A percentile compares a stretch with the other conserved stretches of the same genome.
phyloP scores from a whole-genome alignment of 2,797 vertebrate genomes.

The Valencia hispanica region DNA sequence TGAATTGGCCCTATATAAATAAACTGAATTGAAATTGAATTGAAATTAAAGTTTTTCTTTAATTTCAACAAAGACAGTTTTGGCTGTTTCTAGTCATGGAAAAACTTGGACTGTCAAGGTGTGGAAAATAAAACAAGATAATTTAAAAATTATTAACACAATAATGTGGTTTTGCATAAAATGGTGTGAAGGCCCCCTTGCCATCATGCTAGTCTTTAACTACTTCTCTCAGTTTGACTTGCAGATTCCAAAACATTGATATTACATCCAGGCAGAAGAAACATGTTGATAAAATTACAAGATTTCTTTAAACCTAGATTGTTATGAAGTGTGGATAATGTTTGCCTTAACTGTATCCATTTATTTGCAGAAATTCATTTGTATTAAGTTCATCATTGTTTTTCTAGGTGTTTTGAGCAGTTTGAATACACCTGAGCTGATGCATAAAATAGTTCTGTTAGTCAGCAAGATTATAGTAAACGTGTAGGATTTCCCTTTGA shows the following conservation, averaged over 20 bases:
- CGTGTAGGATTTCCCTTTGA: slow-evolving; percentile 9
- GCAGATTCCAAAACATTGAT: background rate
- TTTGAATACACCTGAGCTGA: background rate
- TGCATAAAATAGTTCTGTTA: background rate
- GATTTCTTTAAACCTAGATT: background rate
- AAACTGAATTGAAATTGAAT: too few relatives aligned
- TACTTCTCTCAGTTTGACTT: background rate
- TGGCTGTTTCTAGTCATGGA: too few relatives aligned
- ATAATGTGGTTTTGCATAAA: background rate
- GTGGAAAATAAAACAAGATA: background rate
- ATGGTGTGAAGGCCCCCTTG: background rate
- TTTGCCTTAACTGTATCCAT: background rate
- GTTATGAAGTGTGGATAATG: background rate
- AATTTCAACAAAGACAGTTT: too few relatives aligned
- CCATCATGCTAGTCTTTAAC: background rate
- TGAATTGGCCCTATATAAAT: too few relatives aligned
- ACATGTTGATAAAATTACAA: background rate
- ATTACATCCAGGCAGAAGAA: background rate
- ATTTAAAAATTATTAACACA: background rate
- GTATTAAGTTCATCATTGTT: background rate
- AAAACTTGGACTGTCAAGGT: too few relatives aligned
- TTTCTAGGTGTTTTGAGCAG: background rate
- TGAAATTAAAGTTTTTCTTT: too few relatives aligned
- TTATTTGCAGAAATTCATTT: background rate
- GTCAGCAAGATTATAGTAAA: background rate